These are phyloP conservation scores for Chaetophractus vellerosus DNA, from an alignment of 2,797 vertebrate species.

Conservation along the genomic window DNA sequence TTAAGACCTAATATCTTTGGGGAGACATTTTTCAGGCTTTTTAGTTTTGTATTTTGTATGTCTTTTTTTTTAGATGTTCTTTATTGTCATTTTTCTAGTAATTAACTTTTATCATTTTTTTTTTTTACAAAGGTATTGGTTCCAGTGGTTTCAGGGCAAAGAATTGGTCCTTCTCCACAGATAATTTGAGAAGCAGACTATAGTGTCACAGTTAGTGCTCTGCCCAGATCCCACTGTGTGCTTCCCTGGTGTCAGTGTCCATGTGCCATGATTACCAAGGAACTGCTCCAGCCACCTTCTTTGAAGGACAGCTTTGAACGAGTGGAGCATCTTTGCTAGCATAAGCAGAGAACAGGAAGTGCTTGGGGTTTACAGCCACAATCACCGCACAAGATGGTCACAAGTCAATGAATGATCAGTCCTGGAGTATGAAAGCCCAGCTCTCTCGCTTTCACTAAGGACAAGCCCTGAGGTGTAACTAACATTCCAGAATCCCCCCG, in stretches of 20 bases:
- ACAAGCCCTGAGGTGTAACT: slow-evolving; percentile 1
- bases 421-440: background rate
- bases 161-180: background rate
- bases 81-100: background rate
- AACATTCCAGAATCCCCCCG: background rate
- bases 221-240: background rate
- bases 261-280: background rate
- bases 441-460: background rate
- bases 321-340: background rate
- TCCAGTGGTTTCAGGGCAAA: background rate
- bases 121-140: background rate
- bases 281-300: background rate
- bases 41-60: background rate
- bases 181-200: background rate
- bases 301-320: background rate
- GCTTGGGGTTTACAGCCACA: background rate
- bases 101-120: background rate
- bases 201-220: background rate
- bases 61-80: background rate
- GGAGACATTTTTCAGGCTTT: background rate
- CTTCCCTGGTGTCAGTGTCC: background rate
- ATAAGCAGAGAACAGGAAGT: background rate
- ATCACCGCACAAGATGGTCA: background rate
- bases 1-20: background rate
- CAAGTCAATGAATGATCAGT: background rate